A percentile compares a stretch with the other conserved stretches of the same genome.
These are phyloP conservation scores for Troides helena DNA, from an alignment of 2,888 invertebrate genomes.

Conservation along the genomic window DNA sequence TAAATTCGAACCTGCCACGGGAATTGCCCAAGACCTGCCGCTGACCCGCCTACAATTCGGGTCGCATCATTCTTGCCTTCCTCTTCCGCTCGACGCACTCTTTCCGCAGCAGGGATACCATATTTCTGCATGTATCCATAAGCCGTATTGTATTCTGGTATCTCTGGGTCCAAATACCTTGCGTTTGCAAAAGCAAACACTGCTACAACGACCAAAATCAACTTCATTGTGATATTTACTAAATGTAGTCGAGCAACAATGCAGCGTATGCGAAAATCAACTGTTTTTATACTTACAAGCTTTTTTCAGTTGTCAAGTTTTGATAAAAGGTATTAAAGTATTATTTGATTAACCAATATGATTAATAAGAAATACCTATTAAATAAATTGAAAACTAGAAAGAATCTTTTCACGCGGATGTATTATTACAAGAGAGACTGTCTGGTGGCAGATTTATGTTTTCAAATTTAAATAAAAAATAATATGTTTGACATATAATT, in stretches of 20 bases:
- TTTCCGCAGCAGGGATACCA: slow-evolving; percentile 50
- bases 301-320: background rate
- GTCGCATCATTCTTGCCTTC: slow-evolving; percentile 31
- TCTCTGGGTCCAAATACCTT: slow-evolving; percentile 32
- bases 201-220: slow-evolving; percentile 38
- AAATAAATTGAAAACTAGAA: no score
- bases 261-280: background rate
- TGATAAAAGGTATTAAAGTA: slow-evolving; percentile 6
- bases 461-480: no score
- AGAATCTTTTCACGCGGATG: no score
- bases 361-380: background rate
- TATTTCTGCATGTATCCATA: slow-evolving; percentile 49
- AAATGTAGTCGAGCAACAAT: background rate
- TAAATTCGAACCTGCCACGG: slow-evolving; percentile 43
- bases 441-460: no score
- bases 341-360: background rate
- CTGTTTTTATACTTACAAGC: slow-evolving; percentile 2
- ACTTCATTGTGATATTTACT: slow-evolving; percentile 30
- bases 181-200: slow-evolving; percentile 39
- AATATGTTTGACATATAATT: no score
- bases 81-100: slow-evolving; percentile 45
- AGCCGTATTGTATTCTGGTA: slow-evolving; percentile 35
- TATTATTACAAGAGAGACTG: no score
- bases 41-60: slow-evolving; percentile 48
- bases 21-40: slow-evolving; percentile 44